Conservation (phyloP, 2,888 invertebrate genomes). For the Drosophila dives region DNA sequence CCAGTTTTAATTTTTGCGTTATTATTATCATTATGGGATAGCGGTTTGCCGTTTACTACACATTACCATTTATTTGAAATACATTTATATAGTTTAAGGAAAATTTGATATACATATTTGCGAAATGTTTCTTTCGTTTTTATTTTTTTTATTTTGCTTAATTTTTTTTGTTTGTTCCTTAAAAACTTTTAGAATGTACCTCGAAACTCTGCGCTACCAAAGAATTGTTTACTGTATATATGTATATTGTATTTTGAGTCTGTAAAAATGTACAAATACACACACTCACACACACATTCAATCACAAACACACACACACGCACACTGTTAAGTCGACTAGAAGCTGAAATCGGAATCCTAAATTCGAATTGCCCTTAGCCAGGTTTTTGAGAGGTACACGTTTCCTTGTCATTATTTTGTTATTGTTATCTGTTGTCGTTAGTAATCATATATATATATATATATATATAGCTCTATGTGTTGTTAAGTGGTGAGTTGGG, state of each 20-base stretch:
- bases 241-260: slow-evolving; percentile 22
- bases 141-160: background rate
- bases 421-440: slow-evolving; percentile 39
- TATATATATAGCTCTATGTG: background rate
- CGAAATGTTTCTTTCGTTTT: slow-evolving; percentile 4
- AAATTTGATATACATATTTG: slow-evolving; percentile 11
- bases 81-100: slow-evolving; percentile 42
- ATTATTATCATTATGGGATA: background rate
- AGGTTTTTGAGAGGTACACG: slow-evolving; percentile 80
- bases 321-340: slow-evolving; percentile 37
- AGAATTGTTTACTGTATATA: slow-evolving; percentile 17
- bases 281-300: slow-evolving; percentile 19
- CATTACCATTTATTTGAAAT: slow-evolving; percentile 42
- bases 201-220: slow-evolving; percentile 22
- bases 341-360: slow-evolving; percentile 55
- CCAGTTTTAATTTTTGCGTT: slow-evolving; percentile 4
- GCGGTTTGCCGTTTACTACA: slow-evolving; percentile 42
- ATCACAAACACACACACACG: background rate
- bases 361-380: slow-evolving; percentile 52
- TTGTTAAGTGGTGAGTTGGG: background rate
- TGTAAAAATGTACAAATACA: slow-evolving; percentile 63
- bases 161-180: slow-evolving; percentile 4
- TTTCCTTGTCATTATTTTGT: slow-evolving; percentile 70
- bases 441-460: slow-evolving; percentile 9
- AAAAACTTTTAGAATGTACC: slow-evolving; percentile 27